Conservation (phyloP, 2,888 invertebrate species). For the Zele albiditarsus region DNA sequence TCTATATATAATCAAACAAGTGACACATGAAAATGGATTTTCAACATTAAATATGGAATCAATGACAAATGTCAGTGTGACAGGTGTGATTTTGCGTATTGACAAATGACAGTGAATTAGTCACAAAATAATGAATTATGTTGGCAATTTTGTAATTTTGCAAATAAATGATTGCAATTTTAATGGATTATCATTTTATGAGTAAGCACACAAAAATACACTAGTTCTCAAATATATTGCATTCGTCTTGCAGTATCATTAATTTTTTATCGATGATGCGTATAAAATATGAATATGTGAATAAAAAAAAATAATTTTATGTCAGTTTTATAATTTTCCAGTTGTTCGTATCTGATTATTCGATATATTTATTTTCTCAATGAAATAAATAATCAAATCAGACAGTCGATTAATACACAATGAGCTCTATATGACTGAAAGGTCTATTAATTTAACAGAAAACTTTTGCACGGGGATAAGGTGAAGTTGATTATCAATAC, state of each 20-base stretch:
- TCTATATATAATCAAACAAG: not conserved
- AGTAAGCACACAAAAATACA: not conserved
- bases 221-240: not conserved
- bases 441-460: too few species aligned
- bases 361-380: too few species aligned
- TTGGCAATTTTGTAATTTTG: not conserved
- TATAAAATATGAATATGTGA: too few species aligned
- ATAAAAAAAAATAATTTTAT: too few species aligned
- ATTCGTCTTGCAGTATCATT: not conserved
- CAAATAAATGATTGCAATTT: not conserved
- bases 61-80: not conserved
- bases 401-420: too few species aligned
- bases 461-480: too few species aligned
- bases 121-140: not conserved
- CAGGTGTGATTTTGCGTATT: not conserved
- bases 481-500: too few species aligned
- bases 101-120: conserved; percentile 33
- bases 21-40: not conserved
- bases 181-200: not conserved
- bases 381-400: too few species aligned
- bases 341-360: too few species aligned
- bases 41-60: not conserved
- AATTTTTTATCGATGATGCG: too few species aligned
- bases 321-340: too few species aligned
- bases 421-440: too few species aligned